Evolutionary conservation across 2,113 vertebrate species (phyloP).

Genomic region (Pangasianodon gigas): DNA sequence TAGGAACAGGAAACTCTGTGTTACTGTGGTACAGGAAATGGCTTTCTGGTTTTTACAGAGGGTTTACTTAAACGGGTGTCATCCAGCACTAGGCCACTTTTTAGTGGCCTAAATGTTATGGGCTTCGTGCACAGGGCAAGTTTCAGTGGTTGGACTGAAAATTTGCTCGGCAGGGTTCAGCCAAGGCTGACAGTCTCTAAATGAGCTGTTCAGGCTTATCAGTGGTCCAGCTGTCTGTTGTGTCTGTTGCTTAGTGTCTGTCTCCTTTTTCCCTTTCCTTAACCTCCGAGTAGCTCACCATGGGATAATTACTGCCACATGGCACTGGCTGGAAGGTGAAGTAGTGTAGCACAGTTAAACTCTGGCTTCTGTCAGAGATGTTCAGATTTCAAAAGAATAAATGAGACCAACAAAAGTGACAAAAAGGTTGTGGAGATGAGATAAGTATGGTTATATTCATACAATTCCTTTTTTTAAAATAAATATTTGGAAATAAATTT

Average conservation of each 20-base stretch:
- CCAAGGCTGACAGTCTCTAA: slow-evolving; percentile 54
- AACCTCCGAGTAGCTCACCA: neutral
- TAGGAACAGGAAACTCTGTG: slow-evolving; percentile 63
- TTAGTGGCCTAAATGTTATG: slow-evolving; percentile 63
- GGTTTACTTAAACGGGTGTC: slow-evolving; percentile 76
- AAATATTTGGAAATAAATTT: neutral
- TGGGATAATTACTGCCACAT: slow-evolving; percentile 37
- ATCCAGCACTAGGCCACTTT: slow-evolving; percentile 65
- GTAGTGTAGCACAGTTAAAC: neutral
- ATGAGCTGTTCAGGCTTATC: slow-evolving; percentile 39
- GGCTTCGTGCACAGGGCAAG: slow-evolving; percentile 65
- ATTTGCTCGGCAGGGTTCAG: slow-evolving; percentile 64
- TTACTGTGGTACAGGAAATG: slow-evolving; percentile 74
- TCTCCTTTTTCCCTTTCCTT: neutral
- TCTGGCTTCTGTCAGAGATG: neutral
- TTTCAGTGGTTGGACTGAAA: slow-evolving; percentile 66
- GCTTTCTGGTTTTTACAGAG: slow-evolving; percentile 72
- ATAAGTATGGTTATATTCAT: neutral
- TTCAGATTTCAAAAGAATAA: neutral
- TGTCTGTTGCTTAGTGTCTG: slow-evolving; percentile 12
- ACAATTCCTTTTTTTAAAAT: neutral
- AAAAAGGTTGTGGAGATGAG: neutral
- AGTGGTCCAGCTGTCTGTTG: slow-evolving; percentile 16
- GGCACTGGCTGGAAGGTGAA: slow-evolving; percentile 11
- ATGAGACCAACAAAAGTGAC: neutral